Percentiles rank a stretch among this genome's conserved stretches.
Conservation (phyloP, 2,113 vertebrate genomes). For the Marcusenius ussheri region DNA sequence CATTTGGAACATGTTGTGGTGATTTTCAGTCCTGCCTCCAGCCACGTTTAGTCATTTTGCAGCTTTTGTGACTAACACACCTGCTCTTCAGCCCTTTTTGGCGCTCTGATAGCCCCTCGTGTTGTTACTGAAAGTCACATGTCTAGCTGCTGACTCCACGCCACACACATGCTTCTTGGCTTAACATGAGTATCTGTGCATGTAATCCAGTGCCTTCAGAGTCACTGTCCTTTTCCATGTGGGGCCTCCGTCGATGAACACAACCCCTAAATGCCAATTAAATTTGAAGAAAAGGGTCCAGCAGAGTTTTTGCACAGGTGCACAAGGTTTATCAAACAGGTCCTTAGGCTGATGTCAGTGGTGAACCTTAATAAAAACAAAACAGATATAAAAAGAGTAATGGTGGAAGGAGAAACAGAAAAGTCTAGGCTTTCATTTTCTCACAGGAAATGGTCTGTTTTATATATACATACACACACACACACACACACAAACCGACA, state of each 20-base stretch:
- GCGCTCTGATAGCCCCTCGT: not conserved
- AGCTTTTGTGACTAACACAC: not conserved
- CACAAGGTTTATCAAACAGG: not conserved
- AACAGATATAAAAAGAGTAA: not conserved
- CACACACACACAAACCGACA: not conserved
- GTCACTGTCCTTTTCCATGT: not conserved
- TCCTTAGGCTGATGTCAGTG: not conserved
- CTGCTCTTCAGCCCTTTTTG: not conserved
- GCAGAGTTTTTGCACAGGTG: not conserved
- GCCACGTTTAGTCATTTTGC: not conserved
- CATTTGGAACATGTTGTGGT: not conserved
- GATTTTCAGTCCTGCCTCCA: not conserved
- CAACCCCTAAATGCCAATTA: not conserved
- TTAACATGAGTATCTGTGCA: not conserved
- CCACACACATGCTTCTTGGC: not conserved
- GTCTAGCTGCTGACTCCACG: not conserved
- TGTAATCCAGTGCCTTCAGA: not conserved
- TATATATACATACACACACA: not conserved
- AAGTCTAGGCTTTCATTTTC: not conserved
- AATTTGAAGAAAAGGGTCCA: not conserved
- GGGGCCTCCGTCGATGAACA: not conserved
- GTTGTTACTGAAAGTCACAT: not conserved
- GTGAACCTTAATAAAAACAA: not conserved
- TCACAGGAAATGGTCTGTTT: not conserved
- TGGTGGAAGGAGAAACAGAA: not conserved